Evolutionary conservation across 2,797 vertebrate genomes (phyloP).

Genomic region (Microhierax caerulescens): DNA sequence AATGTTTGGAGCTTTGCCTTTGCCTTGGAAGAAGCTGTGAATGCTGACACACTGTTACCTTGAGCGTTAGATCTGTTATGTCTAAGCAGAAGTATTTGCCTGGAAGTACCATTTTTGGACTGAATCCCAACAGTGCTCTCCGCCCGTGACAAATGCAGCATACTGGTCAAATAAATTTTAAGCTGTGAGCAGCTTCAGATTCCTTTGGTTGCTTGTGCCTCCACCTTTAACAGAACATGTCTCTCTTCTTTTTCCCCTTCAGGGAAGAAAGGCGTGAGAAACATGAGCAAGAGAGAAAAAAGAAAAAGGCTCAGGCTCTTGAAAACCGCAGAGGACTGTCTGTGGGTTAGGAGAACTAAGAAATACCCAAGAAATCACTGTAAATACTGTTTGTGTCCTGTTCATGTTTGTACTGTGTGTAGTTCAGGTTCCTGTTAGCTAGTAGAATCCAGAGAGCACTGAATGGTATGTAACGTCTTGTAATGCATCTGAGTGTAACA

Average conservation of each 20-base stretch:
- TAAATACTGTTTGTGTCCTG: constrained; percentile 47
- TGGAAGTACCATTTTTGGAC: not conserved
- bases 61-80: not conserved
- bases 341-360: constrained; percentile 51
- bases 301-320: constrained; percentile 84
- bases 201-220: not conserved
- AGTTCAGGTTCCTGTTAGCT: not conserved
- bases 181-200: not conserved
- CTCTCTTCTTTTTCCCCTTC: not conserved
- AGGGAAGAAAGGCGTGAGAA: constrained; percentile 83
- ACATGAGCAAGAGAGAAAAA: constrained; percentile 78
- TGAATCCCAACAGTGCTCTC: not conserved
- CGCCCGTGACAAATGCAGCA: not conserved
- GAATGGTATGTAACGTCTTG: not conserved
- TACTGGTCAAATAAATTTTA: not conserved
- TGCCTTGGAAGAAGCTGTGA: not conserved
- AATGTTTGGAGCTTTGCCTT: not conserved
- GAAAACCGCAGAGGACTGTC: constrained; percentile 83
- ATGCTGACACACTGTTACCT: not conserved
- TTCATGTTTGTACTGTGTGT: constrained; percentile 59
- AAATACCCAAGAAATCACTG: not conserved
- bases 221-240: not conserved
- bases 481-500: not conserved
- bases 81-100: not conserved
- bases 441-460: not conserved